phyloP scores from a whole-genome alignment of 2,888 invertebrate species.

The Calameuta idolon region DNA sequence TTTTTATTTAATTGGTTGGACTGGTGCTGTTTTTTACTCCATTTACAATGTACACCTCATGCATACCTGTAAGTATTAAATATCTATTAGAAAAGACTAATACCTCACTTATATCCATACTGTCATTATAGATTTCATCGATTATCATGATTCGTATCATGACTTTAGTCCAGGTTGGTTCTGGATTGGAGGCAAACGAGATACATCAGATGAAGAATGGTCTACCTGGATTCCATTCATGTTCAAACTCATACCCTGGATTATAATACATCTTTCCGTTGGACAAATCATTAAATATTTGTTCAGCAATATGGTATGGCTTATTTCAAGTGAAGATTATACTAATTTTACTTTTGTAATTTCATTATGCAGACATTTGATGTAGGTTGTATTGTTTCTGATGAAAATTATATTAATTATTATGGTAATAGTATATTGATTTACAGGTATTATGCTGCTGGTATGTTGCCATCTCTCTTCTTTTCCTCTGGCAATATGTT shows the following conservation, averaged over 20 bases:
- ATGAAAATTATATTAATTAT: background rate
- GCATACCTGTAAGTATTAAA: conserved; percentile 69
- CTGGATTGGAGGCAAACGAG: conserved; percentile 71
- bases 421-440: conserved; percentile 13
- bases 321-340: conserved; percentile 8
- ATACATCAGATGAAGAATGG: conserved; percentile 81
- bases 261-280: conserved; percentile 70
- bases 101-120: background rate
- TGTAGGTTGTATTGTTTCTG: conserved; percentile 18
- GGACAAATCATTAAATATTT: conserved; percentile 66
- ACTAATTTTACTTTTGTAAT: conserved; percentile 19
- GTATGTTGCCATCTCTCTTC: conserved; percentile 69
- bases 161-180: conserved; percentile 74
- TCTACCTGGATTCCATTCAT: conserved; percentile 73
- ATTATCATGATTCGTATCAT: conserved; percentile 63
- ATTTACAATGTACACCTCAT: conserved; percentile 70
- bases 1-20: conserved; percentile 71
- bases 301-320: conserved; percentile 45
- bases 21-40: conserved; percentile 70
- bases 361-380: conserved; percentile 6
- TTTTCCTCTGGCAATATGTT: conserved; percentile 68
- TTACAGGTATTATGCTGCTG: conserved; percentile 69
- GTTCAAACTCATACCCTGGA: conserved; percentile 70
- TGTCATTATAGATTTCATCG: conserved; percentile 62
- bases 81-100: conserved; percentile 2